Evolutionary conservation across 2,113 vertebrate species (phyloP).

Genomic region (Pseudopodoces humilis): DNA sequence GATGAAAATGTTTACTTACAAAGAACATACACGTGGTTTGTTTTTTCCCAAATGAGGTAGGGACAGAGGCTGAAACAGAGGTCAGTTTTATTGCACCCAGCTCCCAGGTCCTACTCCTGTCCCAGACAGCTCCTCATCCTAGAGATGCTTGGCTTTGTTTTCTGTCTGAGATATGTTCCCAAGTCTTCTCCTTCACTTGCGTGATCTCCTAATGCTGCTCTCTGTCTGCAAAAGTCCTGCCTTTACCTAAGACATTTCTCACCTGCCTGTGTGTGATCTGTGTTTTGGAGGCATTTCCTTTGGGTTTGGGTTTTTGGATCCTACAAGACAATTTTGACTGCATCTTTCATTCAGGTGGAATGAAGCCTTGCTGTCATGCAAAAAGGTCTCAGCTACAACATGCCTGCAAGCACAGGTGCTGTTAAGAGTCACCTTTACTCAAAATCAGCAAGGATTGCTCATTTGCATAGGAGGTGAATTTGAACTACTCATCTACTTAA

Average conservation of each 20-base stretch:
- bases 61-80: neutral
- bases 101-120: neutral
- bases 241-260: neutral
- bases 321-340: neutral
- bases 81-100: neutral
- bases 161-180: neutral
- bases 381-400: neutral
- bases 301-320: neutral
- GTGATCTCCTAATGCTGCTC: neutral
- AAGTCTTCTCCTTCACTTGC: neutral
- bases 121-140: neutral
- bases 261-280: neutral
- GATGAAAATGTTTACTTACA: neutral
- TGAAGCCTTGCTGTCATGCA: neutral
- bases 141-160: neutral
- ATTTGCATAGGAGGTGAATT: neutral
- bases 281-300: neutral
- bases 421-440: neutral
- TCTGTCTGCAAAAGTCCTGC: neutral
- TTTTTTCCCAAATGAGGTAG: neutral
- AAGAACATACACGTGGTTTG: neutral
- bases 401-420: neutral
- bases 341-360: fast-evolving
- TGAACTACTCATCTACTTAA: neutral
- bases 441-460: neutral